These are phyloP conservation scores for Ramazzottius varieornatus DNA, from an alignment of 2,888 invertebrate species.

Conservation along the genomic window DNA sequence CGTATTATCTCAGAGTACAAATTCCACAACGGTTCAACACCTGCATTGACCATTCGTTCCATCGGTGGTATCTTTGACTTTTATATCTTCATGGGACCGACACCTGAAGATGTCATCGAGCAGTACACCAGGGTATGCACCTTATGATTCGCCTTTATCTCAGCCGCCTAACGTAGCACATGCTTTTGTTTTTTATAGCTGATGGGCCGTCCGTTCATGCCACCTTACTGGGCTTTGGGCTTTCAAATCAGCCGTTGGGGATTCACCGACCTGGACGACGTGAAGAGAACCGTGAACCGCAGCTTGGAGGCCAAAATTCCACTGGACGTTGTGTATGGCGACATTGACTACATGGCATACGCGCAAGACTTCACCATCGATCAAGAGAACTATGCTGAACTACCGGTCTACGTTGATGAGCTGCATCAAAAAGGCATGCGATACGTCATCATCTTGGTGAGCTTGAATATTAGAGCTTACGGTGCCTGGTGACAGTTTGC, in stretches of 20 bases:
- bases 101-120: constrained; percentile 17
- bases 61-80: constrained; percentile 21
- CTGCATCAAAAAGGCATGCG: constrained; percentile 13
- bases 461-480: constrained; percentile 8
- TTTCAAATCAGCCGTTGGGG: constrained; percentile 14
- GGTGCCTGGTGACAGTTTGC: too few relatives aligned
- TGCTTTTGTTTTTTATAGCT: not conserved
- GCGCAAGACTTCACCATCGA: constrained; percentile 21
- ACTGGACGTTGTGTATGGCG: constrained; percentile 9
- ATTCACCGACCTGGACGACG: constrained; percentile 9
- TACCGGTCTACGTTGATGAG: constrained; percentile 14
- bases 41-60: constrained; percentile 28
- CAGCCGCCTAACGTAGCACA: not conserved
- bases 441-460: constrained; percentile 16
- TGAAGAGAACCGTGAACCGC: constrained; percentile 15
- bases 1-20: constrained; percentile 23
- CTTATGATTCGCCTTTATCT: not conserved
- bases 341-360: not conserved
- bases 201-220: not conserved
- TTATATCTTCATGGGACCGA: constrained; percentile 21
- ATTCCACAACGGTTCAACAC: constrained; percentile 25
- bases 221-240: constrained; percentile 17
- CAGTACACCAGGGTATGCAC: constrained; percentile 12
- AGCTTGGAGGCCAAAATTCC: constrained; percentile 21
- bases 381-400: constrained; percentile 11